Conservation (phyloP, 1,140 invertebrate genomes). For the Drosophila pallidifrons region DNA sequence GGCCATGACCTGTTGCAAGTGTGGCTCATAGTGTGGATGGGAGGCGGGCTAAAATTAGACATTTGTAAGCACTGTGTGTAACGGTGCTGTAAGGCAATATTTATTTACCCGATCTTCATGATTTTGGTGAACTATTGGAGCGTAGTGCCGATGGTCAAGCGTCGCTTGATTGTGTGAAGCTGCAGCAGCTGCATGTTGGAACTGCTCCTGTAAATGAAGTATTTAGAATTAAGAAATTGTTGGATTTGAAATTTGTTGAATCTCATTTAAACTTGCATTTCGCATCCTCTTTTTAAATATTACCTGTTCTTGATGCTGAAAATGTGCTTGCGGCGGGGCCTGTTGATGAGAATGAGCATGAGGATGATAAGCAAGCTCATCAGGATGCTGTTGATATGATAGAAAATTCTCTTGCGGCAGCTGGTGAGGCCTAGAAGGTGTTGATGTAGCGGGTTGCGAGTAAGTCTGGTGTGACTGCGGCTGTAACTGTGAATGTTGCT, state of each 20-base stretch:
- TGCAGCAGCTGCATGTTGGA: slow-evolving; percentile 9
- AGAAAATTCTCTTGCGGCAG: slow-evolving; percentile 53
- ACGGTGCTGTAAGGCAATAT: not conserved
- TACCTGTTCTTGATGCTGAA: slow-evolving; percentile 49
- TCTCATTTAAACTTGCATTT: not conserved
- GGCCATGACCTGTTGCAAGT: slow-evolving; percentile 22
- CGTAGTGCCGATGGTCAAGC: slow-evolving; percentile 25
- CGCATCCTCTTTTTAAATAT: not conserved
- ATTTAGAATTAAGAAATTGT: not conserved
- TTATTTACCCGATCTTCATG: slow-evolving; percentile 32
- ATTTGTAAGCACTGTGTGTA: not conserved
- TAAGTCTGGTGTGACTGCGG: slow-evolving; percentile 45
- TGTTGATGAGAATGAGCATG: slow-evolving; percentile 33
- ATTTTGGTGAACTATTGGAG: slow-evolving; percentile 7
- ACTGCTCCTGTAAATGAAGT: slow-evolving; percentile 15
- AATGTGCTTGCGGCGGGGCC: slow-evolving; percentile 31
- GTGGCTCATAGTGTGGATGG: slow-evolving; percentile 26
- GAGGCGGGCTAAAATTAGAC: slow-evolving; percentile 16
- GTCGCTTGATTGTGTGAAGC: slow-evolving; percentile 23
- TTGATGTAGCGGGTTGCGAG: slow-evolving; percentile 11
- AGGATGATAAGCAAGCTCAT: slow-evolving; percentile 33
- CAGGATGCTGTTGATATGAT: slow-evolving; percentile 62
- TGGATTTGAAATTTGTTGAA: not conserved
- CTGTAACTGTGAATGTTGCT: slow-evolving; percentile 49
- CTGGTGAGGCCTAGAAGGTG: slow-evolving; percentile 11